These are phyloP conservation scores for Melanargia galathea DNA, from an alignment of 2,888 invertebrate genomes.

Conservation along the genomic window DNA sequence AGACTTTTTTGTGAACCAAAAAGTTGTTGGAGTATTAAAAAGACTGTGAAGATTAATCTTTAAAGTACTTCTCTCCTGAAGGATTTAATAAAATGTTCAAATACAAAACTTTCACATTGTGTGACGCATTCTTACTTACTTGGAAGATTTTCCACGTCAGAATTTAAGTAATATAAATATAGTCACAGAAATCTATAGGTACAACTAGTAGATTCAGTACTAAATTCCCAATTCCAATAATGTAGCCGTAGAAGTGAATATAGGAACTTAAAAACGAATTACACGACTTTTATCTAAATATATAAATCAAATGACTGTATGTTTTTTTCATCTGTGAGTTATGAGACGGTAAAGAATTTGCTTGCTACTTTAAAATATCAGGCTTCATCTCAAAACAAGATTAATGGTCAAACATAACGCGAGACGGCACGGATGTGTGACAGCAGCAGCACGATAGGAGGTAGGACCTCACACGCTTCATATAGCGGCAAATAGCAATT, in stretches of 20 bases:
- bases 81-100: slow-evolving; percentile 20
- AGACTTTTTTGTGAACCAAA: slow-evolving; percentile 30
- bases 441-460: neutral
- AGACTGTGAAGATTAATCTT: slow-evolving; percentile 27
- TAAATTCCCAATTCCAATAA: too few relatives aligned
- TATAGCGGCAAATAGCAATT: too few relatives aligned
- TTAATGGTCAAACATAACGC: neutral
- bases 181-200: too few relatives aligned
- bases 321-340: neutral
- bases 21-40: slow-evolving; percentile 33
- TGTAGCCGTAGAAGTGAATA: too few relatives aligned
- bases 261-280: too few relatives aligned
- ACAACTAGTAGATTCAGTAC: too few relatives aligned
- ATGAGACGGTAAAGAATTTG: slow-evolving; percentile 7
- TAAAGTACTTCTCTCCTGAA: slow-evolving; percentile 18
- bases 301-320: too few relatives aligned
- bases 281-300: too few relatives aligned
- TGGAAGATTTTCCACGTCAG: slow-evolving; percentile 2
- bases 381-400: slow-evolving; percentile 57
- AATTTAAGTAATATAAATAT: too few relatives aligned
- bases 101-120: slow-evolving; percentile 16
- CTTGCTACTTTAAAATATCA: slow-evolving; percentile 22
- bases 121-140: neutral
- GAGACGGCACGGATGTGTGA: neutral
- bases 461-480: too few relatives aligned